Base-by-base conservation (phyloP, 2,113 vertebrate genomes). In the Macroglossus sobrinus region DNA sequence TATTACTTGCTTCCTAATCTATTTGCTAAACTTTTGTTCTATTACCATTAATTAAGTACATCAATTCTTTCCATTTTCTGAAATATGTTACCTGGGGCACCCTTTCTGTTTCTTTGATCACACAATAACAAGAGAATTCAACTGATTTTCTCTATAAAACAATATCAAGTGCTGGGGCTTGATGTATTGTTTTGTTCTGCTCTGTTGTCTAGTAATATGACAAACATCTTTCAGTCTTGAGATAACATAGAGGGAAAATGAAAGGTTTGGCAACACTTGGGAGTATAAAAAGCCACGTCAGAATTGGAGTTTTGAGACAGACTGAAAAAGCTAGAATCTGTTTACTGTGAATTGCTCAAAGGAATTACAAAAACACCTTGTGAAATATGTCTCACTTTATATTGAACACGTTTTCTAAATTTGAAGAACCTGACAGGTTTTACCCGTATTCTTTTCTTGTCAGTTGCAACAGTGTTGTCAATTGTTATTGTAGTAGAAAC, bases 181-280 rank as follows among this genome's bases (percentile, higher is more conserved):
- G 87, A 71, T 84, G 86, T 79, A 86, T 94, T 92, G 69, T 96
- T 97, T 95, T 91, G 85, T 98, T 96, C 95, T 96, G 26, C 89
- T 92, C 47, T 82, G 47, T 93, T 98, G 94, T 97, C 97, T 98
- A 93, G 59, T 94, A 97, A 98, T 93, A 98, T 97, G 97, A 98
- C 97, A 97, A 98, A 97, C 92, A 97, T 96, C 95, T 94, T 95
- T 96, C 92, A 97, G 92, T 84, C 95, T 89, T 92, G 81, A 97
- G 94, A 98, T 96, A 96, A 97, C 95, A 97, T 33, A n/a, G 74
- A 94, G 96, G 93, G 96, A 95, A 98, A 98, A 97, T 96, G 95
- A 96, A 94, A 96, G 85, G 13, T 94, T 86, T 94, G 74, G 84
- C 66, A 96, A 91, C 91, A 76, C 71, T 96, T 81, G 68, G 84